These are phyloP conservation scores for Scytalopus superciliaris DNA, from an alignment of 2,113 vertebrate species.

Conservation along the genomic window DNA sequence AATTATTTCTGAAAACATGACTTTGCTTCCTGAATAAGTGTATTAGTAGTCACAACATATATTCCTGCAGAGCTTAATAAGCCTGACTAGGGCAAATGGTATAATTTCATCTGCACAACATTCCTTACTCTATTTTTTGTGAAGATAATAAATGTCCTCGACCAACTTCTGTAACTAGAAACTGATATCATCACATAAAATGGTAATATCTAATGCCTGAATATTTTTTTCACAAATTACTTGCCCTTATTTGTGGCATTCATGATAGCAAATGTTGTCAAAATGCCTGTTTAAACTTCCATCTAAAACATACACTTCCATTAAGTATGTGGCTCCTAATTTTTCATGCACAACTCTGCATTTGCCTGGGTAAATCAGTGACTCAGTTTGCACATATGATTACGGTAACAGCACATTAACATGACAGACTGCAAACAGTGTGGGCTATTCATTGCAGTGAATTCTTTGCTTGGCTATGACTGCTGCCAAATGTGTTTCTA, in stretches of 20 bases:
- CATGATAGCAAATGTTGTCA: background rate
- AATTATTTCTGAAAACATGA: background rate
- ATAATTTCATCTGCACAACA: background rate
- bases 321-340: background rate
- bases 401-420: constrained; percentile 4
- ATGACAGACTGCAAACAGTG: background rate
- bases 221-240: background rate
- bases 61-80: background rate
- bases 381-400: background rate
- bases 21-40: background rate
- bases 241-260: background rate
- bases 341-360: background rate
- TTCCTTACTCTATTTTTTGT: background rate
- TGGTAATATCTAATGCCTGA: background rate
- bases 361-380: background rate
- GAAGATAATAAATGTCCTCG: background rate
- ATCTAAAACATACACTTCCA: background rate
- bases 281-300: background rate
- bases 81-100: background rate
- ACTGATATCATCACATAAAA: background rate
- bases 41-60: background rate
- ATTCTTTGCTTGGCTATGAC: background rate
- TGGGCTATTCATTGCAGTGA: background rate
- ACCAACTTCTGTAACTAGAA: background rate
- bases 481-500: background rate